Evolutionary conservation across 23 tunicate species (phyloP).

Genomic region (Halocynthia aurantium): DNA sequence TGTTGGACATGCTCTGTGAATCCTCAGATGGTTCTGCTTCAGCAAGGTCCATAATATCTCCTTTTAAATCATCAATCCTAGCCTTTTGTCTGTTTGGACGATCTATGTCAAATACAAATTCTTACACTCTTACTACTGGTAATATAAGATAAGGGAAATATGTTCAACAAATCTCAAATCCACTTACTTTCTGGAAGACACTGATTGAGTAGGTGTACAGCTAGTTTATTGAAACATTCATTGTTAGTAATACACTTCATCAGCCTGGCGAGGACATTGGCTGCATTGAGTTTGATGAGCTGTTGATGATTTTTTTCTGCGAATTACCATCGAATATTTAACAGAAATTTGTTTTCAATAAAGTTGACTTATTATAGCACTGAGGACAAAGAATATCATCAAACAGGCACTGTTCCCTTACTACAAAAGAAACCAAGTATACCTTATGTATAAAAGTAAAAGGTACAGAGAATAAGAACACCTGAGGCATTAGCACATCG

Average conservation of each 20-base stretch:
- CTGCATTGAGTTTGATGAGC: not conserved
- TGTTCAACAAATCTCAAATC: too few relatives aligned
- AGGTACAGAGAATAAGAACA: not conserved
- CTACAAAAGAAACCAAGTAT: too few relatives aligned
- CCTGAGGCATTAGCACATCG: slow-evolving; percentile 12
- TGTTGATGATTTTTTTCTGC: not conserved
- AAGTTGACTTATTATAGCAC: not conserved
- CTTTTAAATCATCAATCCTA: too few relatives aligned
- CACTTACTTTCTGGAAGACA: not conserved
- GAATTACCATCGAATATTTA: not conserved
- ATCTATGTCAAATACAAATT: too few relatives aligned
- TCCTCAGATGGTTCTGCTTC: too few relatives aligned
- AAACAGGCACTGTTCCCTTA: not conserved
- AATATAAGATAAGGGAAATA: too few relatives aligned
- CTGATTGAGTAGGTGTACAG: slow-evolving; percentile 3
- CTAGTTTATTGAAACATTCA: slow-evolving; percentile 13
- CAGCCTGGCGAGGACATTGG: not conserved
- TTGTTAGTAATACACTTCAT: slow-evolving; percentile 7
- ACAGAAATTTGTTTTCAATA: not conserved
- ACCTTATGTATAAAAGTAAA: too few relatives aligned
- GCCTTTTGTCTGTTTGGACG: too few relatives aligned
- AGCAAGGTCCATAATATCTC: too few relatives aligned
- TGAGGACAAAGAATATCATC: not conserved
- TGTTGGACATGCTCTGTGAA: too few relatives aligned
- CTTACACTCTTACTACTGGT: too few relatives aligned